A percentile compares a stretch with the other conserved stretches of the same genome.
Conservation (phyloP, 2,888 invertebrate species). For the Synergus japonicus region DNA sequence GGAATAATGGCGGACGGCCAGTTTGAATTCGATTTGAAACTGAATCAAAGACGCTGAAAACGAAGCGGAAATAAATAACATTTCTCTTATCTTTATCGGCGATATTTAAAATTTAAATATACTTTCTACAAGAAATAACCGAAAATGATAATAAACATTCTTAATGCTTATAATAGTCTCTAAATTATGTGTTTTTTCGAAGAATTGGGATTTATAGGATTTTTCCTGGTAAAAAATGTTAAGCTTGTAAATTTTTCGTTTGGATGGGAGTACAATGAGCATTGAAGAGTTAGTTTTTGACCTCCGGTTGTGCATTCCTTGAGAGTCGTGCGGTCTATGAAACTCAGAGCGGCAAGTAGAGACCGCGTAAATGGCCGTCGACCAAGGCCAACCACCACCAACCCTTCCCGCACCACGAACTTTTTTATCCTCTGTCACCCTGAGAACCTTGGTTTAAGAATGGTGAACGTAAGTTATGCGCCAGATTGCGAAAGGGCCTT, state of each 20-base stretch:
- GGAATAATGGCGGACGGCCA: constrained; percentile 54
- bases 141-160: background rate
- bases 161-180: background rate
- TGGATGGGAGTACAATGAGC: background rate
- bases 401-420: constrained; percentile 51
- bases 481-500: constrained; percentile 41
- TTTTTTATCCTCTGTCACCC: constrained; percentile 55
- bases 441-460: constrained; percentile 39
- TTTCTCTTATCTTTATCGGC: background rate
- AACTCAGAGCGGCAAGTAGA: constrained; percentile 40
- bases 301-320: constrained; percentile 37
- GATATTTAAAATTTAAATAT: no score
- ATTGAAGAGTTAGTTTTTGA: constrained; percentile 35
- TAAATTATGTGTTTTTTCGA: background rate
- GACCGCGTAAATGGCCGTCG: constrained; percentile 52
- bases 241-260: background rate
- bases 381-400: constrained; percentile 53
- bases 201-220: background rate
- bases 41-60: constrained; percentile 49
- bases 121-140: no score
- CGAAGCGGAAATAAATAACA: background rate
- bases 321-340: constrained; percentile 24
- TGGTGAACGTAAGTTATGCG: constrained; percentile 40
- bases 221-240: background rate
- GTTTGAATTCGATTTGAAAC: constrained; percentile 59